A percentile compares a stretch with the other conserved stretches of the same genome.
Evolutionary conservation across 2,888 invertebrate genomes (phyloP).

Genomic region (Polia nebulosa): DNA sequence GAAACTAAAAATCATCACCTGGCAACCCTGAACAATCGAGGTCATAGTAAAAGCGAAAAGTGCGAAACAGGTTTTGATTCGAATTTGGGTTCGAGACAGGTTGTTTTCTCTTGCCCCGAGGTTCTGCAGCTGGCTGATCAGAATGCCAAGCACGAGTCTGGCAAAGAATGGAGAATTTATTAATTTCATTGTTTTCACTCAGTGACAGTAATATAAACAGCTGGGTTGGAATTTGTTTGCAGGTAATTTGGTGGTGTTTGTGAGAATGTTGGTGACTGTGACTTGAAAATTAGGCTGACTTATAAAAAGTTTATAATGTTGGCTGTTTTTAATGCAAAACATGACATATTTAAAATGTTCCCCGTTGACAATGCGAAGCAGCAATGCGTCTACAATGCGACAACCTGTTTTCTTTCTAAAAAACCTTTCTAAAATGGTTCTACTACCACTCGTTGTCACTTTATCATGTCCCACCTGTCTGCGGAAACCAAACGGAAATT

Average conservation of each 20-base stretch:
- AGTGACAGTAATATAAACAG: conserved; percentile 35
- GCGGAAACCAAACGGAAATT: no score
- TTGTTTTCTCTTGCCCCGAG: conserved; percentile 82
- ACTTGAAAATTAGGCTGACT: background rate
- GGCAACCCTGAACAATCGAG: conserved; percentile 74
- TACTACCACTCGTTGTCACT: no score
- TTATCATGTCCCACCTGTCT: no score
- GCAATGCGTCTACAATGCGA: no score
- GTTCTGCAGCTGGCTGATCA: conserved; percentile 56
- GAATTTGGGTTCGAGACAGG: conserved; percentile 81
- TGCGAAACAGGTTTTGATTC: conserved; percentile 83
- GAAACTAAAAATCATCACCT: background rate
- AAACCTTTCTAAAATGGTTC: no score
- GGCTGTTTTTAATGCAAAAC: background rate
- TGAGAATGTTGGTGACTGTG: background rate
- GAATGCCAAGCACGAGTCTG: conserved; percentile 55
- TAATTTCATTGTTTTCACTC: conserved; percentile 43
- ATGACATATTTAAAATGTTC: no score
- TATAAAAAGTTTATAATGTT: background rate
- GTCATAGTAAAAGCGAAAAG: conserved; percentile 82
- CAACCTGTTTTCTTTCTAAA: no score
- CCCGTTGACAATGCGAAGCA: no score
- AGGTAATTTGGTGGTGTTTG: background rate
- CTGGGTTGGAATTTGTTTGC: background rate
- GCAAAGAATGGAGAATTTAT: conserved; percentile 41